phyloP scores from a whole-genome alignment of 2,113 vertebrate species.

The Myrmophylax atrothorax region DNA sequence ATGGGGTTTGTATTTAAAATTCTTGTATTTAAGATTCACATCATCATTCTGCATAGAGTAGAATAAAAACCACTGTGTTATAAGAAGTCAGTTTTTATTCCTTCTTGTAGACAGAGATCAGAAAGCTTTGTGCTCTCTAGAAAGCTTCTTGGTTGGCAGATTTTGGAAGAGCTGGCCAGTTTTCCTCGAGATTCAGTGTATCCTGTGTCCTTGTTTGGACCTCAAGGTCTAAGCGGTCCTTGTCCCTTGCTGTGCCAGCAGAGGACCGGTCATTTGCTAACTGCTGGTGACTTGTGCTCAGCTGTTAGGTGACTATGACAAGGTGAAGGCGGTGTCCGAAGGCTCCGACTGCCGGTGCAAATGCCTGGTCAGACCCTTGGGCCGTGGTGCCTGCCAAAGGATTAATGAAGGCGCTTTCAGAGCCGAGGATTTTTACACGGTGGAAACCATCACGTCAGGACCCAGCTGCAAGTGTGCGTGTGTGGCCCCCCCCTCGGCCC shows the following conservation, averaged over 20 bases:
- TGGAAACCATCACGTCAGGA: constrained; percentile 93
- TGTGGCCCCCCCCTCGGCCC: constrained; percentile 87
- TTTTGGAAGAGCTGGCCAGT: background rate
- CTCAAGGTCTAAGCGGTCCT: background rate
- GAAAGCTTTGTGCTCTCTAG: background rate
- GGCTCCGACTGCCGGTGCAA: constrained; percentile 91
- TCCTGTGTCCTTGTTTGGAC: background rate
- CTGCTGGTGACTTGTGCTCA: constrained; percentile 51
- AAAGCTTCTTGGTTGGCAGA: background rate
- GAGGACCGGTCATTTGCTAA: background rate
- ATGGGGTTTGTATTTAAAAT: background rate
- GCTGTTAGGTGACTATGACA: constrained; percentile 96
- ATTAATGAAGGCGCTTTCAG: constrained; percentile 77
- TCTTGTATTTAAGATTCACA: background rate
- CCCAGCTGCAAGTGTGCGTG: constrained; percentile 93
- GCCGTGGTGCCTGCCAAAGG: constrained; percentile 86
- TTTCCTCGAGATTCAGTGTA: background rate
- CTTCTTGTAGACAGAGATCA: background rate
- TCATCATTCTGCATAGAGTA: accelerated
- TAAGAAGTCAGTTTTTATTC: background rate
- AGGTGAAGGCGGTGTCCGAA: constrained; percentile 94
- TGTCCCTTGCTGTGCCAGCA: background rate
- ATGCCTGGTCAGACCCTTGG: constrained; percentile 92
- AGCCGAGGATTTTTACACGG: constrained; percentile 86
- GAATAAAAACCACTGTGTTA: background rate